Conservation (phyloP, 2,113 vertebrate species). For the Rhadina sibilatrix region DNA sequence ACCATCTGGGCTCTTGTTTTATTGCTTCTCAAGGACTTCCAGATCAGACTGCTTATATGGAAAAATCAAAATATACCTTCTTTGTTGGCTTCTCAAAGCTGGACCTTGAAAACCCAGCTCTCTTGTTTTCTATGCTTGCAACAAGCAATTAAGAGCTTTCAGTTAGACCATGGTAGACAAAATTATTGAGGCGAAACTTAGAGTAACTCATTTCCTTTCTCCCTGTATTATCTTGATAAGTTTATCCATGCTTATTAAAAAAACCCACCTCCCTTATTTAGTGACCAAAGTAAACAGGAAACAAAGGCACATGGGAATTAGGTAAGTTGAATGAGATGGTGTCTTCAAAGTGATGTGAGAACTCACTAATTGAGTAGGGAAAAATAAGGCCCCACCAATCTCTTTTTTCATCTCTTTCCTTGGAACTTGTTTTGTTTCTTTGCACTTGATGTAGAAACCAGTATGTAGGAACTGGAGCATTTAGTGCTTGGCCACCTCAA, state of each 20-base stretch:
- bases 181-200: background rate
- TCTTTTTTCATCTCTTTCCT: background rate
- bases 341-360: background rate
- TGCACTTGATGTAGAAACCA: background rate
- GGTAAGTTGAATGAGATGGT: background rate
- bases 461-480: background rate
- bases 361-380: background rate
- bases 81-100: background rate
- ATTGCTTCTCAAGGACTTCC: slow-evolving; percentile 10
- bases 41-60: background rate
- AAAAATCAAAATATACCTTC: background rate
- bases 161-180: background rate
- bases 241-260: background rate
- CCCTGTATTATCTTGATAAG: background rate
- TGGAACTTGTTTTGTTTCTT: background rate
- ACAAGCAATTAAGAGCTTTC: background rate
- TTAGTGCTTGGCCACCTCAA: background rate
- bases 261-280: background rate
- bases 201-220: background rate
- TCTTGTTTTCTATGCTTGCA: background rate
- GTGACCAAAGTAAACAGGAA: background rate
- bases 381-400: background rate
- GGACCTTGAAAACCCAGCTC: background rate
- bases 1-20: background rate
- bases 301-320: background rate